Evolutionary conservation across 2,113 vertebrate genomes (phyloP).

Genomic region (Sterrhoptilus dennistouni): DNA sequence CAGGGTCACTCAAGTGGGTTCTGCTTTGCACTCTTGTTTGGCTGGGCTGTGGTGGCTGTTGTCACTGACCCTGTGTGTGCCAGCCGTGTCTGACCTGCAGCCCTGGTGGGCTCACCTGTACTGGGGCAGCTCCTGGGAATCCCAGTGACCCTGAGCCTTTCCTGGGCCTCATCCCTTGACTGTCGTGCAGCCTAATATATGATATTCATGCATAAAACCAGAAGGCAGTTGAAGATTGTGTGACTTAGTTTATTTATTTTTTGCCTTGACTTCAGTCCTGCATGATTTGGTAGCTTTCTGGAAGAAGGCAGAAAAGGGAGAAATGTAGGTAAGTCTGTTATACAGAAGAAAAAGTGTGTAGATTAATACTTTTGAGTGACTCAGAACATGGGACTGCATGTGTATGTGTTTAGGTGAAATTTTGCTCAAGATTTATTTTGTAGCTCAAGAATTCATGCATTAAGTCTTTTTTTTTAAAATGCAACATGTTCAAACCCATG

Average conservation of each 20-base stretch:
- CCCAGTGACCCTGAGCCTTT: too few relatives aligned
- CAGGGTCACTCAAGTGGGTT: not conserved
- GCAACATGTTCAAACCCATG: not conserved
- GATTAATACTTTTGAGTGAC: not conserved
- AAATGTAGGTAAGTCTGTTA: not conserved
- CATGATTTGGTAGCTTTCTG: not conserved
- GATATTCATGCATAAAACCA: not conserved
- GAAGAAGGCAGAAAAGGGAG: not conserved
- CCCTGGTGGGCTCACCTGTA: fast-evolving
- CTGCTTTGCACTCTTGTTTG: fast-evolving
- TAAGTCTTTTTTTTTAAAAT: not conserved
- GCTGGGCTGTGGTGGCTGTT: not conserved
- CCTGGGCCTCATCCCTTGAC: fast-evolving
- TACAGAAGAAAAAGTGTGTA: not conserved
- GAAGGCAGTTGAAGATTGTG: not conserved
- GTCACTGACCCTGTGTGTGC: fast-evolving
- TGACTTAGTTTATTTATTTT: not conserved
- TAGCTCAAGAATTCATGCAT: not conserved
- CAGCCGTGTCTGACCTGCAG: fast-evolving
- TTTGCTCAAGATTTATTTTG: not conserved
- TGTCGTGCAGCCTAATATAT: fast-evolving
- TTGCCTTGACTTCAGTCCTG: fast-evolving
- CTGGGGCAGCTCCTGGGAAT: not conserved
- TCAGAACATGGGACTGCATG: not conserved
- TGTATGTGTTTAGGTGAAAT: not conserved